phyloP scores from a whole-genome alignment of 1,140 invertebrate species.

The Apis laboriosa region DNA sequence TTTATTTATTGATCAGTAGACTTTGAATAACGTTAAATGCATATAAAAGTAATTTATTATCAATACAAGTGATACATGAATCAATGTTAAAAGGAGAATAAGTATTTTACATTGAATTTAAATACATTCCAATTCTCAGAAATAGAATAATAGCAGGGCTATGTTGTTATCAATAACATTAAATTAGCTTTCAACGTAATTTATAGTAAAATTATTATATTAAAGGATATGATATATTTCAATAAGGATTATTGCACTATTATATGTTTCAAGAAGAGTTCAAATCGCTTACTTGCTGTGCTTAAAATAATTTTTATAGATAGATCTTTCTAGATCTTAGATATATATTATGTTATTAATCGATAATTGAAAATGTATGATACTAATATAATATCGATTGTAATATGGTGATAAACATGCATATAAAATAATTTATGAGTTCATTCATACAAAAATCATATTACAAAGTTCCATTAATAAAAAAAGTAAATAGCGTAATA shows the following conservation, averaged over 20 bases:
- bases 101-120: conserved; percentile 12
- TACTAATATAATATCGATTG: background rate
- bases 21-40: background rate
- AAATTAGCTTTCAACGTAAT: conserved; percentile 8
- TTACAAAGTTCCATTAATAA: conserved; percentile 35
- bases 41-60: background rate
- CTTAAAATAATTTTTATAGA: background rate
- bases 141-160: background rate
- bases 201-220: conserved; percentile 27
- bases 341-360: background rate
- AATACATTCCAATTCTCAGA: conserved; percentile 24
- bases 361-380: conserved; percentile 13
- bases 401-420: conserved; percentile 13
- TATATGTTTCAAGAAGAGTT: conserved; percentile 22
- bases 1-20: background rate
- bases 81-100: background rate
- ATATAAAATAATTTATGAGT: conserved; percentile 1
- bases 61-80: background rate
- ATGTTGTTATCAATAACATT: background rate
- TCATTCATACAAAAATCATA: background rate
- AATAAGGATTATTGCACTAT: background rate
- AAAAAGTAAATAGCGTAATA: background rate
- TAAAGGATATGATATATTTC: conserved; percentile 31
- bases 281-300: conserved; percentile 20
- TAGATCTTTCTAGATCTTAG: conserved; percentile 7